Evolutionary conservation across 2,113 vertebrate genomes (phyloP).

Genomic region (Sigmodon hispidus): DNA sequence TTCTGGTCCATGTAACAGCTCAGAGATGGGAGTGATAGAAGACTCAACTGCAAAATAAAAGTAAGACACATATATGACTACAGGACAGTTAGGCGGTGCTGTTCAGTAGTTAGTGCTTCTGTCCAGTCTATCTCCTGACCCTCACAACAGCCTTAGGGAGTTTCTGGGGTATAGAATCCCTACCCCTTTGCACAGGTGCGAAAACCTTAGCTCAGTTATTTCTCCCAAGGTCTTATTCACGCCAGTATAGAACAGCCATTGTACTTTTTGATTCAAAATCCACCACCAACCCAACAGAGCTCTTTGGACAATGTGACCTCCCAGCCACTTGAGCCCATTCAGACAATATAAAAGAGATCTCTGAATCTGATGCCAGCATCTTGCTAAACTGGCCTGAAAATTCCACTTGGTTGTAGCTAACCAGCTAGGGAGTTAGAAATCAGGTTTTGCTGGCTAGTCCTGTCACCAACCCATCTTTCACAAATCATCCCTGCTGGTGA

Average conservation of each 20-base stretch:
- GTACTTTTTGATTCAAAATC: not conserved
- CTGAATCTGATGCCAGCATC: not conserved
- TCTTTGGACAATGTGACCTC: not conserved
- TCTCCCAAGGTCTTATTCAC: not conserved
- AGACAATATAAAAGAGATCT: not conserved
- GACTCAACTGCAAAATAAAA: not conserved
- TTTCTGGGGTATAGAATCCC: not conserved
- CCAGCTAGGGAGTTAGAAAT: not conserved
- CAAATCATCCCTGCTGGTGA: not conserved
- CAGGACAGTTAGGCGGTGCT: not conserved
- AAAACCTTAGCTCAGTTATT: not conserved
- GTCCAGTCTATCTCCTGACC: not conserved
- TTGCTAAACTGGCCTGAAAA: not conserved
- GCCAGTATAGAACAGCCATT: no score
- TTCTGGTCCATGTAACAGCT: not conserved
- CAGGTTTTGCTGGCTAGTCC: accelerated
- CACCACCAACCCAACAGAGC: not conserved
- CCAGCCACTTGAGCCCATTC: not conserved
- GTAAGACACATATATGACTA: no score
- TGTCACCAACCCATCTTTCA: not conserved
- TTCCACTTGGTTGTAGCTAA: not conserved
- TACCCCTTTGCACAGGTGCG: accelerated
- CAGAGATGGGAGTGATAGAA: accelerated
- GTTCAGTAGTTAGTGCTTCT: no score
- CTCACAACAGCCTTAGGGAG: not conserved